phyloP scores from a whole-genome alignment of 2,888 invertebrate species.

The Heliconius aoede region DNA sequence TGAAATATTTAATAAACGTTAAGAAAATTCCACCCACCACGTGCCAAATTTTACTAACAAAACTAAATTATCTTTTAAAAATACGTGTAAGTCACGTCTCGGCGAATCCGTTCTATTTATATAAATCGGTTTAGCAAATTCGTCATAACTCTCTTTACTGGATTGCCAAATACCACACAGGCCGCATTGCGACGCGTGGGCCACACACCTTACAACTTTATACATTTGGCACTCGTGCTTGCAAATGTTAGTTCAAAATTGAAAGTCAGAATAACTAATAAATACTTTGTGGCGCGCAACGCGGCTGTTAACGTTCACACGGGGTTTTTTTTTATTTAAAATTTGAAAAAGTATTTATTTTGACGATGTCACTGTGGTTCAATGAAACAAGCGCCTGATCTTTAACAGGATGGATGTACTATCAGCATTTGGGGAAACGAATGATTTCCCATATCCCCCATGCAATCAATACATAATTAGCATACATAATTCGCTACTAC shows the following conservation, averaged over 20 bases:
- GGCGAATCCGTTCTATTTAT: slow-evolving; percentile 19
- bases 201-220: background rate
- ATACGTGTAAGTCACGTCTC: slow-evolving; percentile 27
- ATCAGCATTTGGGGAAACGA: background rate
- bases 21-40: background rate
- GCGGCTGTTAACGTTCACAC: background rate
- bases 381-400: no score
- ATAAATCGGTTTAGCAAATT: slow-evolving; percentile 24
- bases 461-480: no score
- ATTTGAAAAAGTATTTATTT: background rate
- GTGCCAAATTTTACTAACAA: slow-evolving; percentile 12
- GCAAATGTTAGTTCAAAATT: slow-evolving; percentile 4
- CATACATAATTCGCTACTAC: no score
- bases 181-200: slow-evolving; percentile 39
- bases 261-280: slow-evolving; percentile 1
- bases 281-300: background rate
- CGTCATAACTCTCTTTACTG: slow-evolving; percentile 17
- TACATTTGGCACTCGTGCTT: slow-evolving; percentile 9
- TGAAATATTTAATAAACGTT: background rate
- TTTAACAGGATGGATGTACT: background rate
- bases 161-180: slow-evolving; percentile 30
- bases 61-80: slow-evolving; percentile 20
- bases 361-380: background rate
- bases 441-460: no score
- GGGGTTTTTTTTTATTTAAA: background rate